Percentiles rank a stretch among this genome's conserved stretches.
phyloP scores from a whole-genome alignment of 2,888 invertebrate species.

The Sarcophaga rosellei region DNA sequence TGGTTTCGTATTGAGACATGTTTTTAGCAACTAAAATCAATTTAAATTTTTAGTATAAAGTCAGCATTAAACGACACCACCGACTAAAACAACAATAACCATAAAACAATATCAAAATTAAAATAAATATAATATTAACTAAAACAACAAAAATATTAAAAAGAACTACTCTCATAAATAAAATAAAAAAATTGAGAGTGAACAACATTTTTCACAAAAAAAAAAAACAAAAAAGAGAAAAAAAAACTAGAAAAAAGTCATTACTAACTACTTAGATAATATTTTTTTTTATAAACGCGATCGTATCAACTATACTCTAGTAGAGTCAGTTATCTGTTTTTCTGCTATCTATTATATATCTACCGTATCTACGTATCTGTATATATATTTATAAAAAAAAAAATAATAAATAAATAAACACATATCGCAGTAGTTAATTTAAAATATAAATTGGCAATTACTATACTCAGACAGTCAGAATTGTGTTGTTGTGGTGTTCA shows the following conservation, averaged over 20 bases:
- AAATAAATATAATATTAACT: slow-evolving; percentile 42
- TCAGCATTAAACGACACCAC: slow-evolving; percentile 67
- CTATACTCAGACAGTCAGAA: slow-evolving; percentile 48
- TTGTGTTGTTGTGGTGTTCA: slow-evolving; percentile 53
- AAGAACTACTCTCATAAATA: slow-evolving; percentile 19
- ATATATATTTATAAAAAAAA: slow-evolving; percentile 46
- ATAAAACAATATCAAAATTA: slow-evolving; percentile 51
- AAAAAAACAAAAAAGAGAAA: background rate
- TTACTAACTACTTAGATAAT: slow-evolving; percentile 34
- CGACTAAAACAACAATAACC: slow-evolving; percentile 48
- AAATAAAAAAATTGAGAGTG: background rate
- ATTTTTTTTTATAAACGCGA: slow-evolving; percentile 39
- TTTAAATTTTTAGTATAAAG: slow-evolving; percentile 67
- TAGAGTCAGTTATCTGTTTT: slow-evolving; percentile 19
- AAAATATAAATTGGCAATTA: slow-evolving; percentile 67
- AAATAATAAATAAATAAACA: slow-evolving; percentile 37
- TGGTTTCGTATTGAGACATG: slow-evolving; percentile 68
- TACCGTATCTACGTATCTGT: slow-evolving; percentile 20
- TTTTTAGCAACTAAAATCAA: slow-evolving; percentile 67
- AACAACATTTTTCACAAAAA: background rate
- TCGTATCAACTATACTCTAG: slow-evolving; percentile 35
- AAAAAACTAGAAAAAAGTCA: background rate
- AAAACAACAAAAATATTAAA: slow-evolving; percentile 25
- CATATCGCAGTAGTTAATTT: slow-evolving; percentile 56
- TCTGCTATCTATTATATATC: slow-evolving; percentile 18